phyloP scores from a whole-genome alignment of 2,797 vertebrate species.

The Bovichtus diacanthus region DNA sequence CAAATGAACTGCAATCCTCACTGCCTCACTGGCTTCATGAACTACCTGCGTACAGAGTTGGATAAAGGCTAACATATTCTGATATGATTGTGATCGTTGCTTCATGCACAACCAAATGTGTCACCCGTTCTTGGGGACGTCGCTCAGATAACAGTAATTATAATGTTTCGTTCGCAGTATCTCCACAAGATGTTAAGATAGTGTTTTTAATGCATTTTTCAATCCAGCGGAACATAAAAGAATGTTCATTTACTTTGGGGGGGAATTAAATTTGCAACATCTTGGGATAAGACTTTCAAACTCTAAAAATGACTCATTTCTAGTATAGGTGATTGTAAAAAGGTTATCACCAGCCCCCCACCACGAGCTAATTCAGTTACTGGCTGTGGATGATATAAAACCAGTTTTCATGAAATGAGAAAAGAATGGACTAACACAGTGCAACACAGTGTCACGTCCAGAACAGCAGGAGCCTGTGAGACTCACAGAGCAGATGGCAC shows the following conservation, averaged over 20 bases:
- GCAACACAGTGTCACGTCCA: conserved; percentile 17
- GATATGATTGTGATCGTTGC: neutral
- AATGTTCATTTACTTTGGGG: neutral
- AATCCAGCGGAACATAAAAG: conserved; percentile 5
- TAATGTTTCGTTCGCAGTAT: neutral
- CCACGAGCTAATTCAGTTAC: neutral
- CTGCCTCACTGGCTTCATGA: neutral
- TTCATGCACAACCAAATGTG: neutral
- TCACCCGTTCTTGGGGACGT: neutral
- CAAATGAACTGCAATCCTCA: neutral
- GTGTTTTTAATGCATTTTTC: conserved; percentile 4
- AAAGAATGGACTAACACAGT: neutral
- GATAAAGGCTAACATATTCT: conserved; percentile 1
- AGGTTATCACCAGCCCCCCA: neutral
- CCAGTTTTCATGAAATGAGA: neutral
- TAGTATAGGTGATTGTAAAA: neutral
- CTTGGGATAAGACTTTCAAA: neutral
- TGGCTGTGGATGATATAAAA: neutral
- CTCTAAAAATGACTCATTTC: conserved; percentile 3
- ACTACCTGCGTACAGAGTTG: neutral
- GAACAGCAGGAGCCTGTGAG: conserved; percentile 22
- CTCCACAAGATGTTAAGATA: neutral
- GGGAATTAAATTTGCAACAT: conserved; percentile 9
- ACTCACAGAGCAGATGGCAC: conserved; percentile 50
- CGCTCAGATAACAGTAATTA: conserved; percentile 12